Evolutionary conservation across 2,888 invertebrate species (phyloP).

Genomic region (Eupithecia subumbrata): DNA sequence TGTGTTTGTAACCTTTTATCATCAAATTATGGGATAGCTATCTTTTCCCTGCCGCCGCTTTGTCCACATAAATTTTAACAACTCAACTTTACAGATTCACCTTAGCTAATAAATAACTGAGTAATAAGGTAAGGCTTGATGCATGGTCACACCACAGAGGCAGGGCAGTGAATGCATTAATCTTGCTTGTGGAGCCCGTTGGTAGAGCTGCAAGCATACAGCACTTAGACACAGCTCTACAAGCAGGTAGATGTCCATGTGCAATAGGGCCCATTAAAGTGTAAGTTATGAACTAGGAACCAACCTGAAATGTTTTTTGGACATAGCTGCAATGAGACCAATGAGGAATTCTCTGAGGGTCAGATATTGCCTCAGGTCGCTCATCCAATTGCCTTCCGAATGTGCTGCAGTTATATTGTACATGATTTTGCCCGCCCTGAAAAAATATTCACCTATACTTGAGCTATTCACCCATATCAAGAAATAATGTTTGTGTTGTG

Average conservation of each 20-base stretch:
- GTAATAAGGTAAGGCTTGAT: neutral
- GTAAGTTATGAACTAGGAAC: neutral
- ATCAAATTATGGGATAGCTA: neutral
- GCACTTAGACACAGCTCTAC: neutral
- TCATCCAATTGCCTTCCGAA: constrained; percentile 25
- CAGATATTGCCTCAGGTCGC: constrained; percentile 23
- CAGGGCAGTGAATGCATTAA: neutral
- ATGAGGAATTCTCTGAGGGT: constrained; percentile 15
- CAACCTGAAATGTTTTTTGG: constrained; percentile 23
- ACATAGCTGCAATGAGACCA: constrained; percentile 17
- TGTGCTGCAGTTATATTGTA: constrained; percentile 20
- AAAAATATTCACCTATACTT: neutral
- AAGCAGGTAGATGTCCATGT: neutral
- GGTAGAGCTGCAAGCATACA: neutral
- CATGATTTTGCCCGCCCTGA: constrained; percentile 19
- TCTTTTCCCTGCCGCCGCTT: neutral
- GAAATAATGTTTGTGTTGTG: neutral
- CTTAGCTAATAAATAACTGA: neutral
- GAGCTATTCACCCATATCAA: neutral
- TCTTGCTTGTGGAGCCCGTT: neutral
- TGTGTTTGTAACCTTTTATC: neutral
- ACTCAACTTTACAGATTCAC: neutral
- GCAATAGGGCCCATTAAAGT: neutral
- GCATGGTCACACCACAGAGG: neutral
- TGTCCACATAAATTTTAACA: neutral